Conservation (phyloP, 2,797 vertebrate genomes). For the Brotula barbata region DNA sequence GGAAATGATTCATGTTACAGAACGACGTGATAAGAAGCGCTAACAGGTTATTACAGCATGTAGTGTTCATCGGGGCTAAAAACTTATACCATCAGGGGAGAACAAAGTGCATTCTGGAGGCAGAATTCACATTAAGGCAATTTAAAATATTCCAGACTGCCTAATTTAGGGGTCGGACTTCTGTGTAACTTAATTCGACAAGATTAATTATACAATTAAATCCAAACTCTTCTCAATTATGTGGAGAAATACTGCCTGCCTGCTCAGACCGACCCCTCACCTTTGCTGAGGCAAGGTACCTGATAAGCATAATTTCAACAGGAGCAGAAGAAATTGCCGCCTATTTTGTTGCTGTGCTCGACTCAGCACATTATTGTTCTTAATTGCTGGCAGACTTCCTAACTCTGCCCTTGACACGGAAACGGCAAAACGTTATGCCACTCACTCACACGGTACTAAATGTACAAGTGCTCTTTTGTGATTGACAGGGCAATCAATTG, state of each 20-base stretch:
- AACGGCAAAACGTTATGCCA: constrained; percentile 66
- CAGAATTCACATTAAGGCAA: constrained; percentile 83
- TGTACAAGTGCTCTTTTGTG: constrained; percentile 48
- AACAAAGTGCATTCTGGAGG: constrained; percentile 78
- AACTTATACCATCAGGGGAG: constrained; percentile 71
- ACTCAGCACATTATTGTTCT: constrained; percentile 70
- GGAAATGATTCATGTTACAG: constrained; percentile 78
- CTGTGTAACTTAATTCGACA: constrained; percentile 96
- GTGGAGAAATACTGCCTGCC: constrained; percentile 86
- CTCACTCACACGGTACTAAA: constrained; percentile 59
- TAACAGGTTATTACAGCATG: constrained; percentile 76
- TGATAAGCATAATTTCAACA: constrained; percentile 91
- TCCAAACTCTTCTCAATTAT: constrained; percentile 96
- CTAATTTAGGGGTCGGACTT: constrained; percentile 89
- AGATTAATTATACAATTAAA: constrained; percentile 99
- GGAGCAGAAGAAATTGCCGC: constrained; percentile 81
- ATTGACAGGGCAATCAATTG: constrained; percentile 73
- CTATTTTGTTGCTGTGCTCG: constrained; percentile 76
- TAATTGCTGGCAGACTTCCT: constrained; percentile 73
- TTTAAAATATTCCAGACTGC: constrained; percentile 91
- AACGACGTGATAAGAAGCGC: constrained; percentile 77
- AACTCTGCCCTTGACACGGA: constrained; percentile 69
- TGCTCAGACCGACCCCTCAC: constrained; percentile 84
- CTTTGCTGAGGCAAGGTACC: constrained; percentile 86
- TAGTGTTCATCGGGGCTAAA: constrained; percentile 65